Evolutionary conservation across 2,888 invertebrate genomes (phyloP), one percentile per base, ranked within the genome.

Genomic region (Theretra japonica): DNA sequence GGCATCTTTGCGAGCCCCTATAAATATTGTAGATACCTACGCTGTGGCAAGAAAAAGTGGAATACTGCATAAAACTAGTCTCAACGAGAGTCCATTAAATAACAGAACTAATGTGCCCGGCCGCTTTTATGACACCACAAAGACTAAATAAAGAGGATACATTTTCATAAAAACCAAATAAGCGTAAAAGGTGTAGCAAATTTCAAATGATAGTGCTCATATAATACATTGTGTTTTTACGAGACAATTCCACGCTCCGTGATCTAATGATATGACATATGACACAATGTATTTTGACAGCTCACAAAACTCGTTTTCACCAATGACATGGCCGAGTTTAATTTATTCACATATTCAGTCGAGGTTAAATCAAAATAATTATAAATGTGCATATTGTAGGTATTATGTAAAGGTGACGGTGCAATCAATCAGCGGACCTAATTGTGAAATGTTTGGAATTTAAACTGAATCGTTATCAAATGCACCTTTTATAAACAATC

Each of bases 221-320:
- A 62, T 33, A 33, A 62, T 62, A 2, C 21, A 62, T 65, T 65
- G 23, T 48, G 23, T 48, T 48, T 65, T 65, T 65, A 65, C 41
- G 62, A 48, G 41, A 48, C 48, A 65, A 25, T 70, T 60, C 23
- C 41, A 15, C 21, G 30, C 33, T 50, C 59, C 73, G 74, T 78
- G 75, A 75, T 76, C 72, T 75, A 76, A 79, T 72, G 71, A 48
- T 15, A 70, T 78, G 76, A 74, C 72, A 48, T 15, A 70, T 78
- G 76, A 74, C 72, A 75, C 70, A 75, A 79, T 73, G 73, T 71
- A 75, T 75, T 69, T 69, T 72, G n/a, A 57, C 70, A 2, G 19
- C 28, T 33, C n/a, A 62, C 28, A 71, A 53, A 69, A 69, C 65
- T 65, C 23, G 65, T 65, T 65, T 65, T 23, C 65, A 41, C 65